Conservation (phyloP, 2,113 vertebrate species). For the Myiagra hebetior region DNA sequence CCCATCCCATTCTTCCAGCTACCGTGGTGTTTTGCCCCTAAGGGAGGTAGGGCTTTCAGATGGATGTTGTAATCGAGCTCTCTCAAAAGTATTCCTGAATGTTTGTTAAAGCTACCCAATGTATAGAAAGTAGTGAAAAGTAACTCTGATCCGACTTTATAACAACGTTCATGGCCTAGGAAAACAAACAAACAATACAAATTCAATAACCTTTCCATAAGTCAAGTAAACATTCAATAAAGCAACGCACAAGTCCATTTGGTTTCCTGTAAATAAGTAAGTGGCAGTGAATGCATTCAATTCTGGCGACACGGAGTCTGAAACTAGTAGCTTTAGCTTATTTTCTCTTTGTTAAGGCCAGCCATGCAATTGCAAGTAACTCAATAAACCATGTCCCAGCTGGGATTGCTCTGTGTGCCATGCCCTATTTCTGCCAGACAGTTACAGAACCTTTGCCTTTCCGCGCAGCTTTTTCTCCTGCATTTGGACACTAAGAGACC, state of each 20-base stretch:
- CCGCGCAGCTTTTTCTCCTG: background rate
- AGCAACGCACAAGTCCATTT: fast-evolving
- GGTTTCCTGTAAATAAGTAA: background rate
- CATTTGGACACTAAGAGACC: background rate
- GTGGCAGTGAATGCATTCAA: background rate
- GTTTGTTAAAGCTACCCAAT: fast-evolving
- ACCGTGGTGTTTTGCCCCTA: background rate
- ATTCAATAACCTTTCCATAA: background rate
- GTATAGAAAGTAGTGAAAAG: background rate
- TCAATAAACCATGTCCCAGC: background rate
- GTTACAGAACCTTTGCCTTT: background rate
- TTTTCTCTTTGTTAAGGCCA: background rate
- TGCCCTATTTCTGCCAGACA: background rate
- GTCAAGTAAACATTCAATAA: background rate
- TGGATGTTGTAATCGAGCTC: background rate
- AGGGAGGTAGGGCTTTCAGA: background rate
- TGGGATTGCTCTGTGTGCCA: background rate
- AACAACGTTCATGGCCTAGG: background rate
- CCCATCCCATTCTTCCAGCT: background rate
- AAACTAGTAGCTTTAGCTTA: background rate
- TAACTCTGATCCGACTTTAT: background rate
- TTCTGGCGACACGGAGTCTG: background rate
- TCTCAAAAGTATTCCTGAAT: background rate
- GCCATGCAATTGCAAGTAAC: background rate
- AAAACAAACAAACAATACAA: background rate